phyloP scores from a whole-genome alignment of 2,888 invertebrate genomes.

The Lasioglossum lativentre region DNA sequence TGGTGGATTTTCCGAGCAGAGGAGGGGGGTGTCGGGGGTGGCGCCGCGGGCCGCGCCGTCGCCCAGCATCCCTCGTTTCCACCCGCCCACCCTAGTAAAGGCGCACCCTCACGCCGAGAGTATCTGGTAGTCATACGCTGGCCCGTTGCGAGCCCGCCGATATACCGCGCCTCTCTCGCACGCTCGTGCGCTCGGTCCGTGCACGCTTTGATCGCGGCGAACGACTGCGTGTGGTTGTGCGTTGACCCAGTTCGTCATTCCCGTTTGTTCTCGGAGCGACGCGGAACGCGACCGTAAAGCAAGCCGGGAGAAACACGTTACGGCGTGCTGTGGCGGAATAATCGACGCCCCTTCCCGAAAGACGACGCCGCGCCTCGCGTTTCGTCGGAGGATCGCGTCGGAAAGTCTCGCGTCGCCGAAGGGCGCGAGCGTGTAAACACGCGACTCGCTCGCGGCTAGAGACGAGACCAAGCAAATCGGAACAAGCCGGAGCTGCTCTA shows the following conservation, averaged over 20 bases:
- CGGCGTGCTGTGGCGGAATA: neutral
- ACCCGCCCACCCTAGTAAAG: slow-evolving; percentile 80
- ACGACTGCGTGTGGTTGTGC: slow-evolving; percentile 29
- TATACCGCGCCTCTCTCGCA: slow-evolving; percentile 61
- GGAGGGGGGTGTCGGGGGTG: slow-evolving; percentile 75
- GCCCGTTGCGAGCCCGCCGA: slow-evolving; percentile 79
- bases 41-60: slow-evolving; percentile 84
- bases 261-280: neutral
- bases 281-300: neutral
- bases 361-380: neutral
- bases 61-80: slow-evolving; percentile 82
- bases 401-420: neutral
- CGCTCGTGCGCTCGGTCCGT: slow-evolving; percentile 32
- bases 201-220: slow-evolving; percentile 43
- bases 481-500: neutral
- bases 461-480: neutral
- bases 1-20: slow-evolving; percentile 67
- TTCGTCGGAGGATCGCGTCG: neutral
- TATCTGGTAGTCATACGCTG: slow-evolving; percentile 83
- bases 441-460: neutral
- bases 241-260: slow-evolving; percentile 43
- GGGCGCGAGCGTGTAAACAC: slow-evolving; percentile 1
- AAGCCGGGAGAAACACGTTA: neutral
- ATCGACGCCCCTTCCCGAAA: neutral
- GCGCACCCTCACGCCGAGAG: slow-evolving; percentile 83